Evolutionary conservation across 2,113 vertebrate species (phyloP).

Genomic region (Neogale vison): DNA sequence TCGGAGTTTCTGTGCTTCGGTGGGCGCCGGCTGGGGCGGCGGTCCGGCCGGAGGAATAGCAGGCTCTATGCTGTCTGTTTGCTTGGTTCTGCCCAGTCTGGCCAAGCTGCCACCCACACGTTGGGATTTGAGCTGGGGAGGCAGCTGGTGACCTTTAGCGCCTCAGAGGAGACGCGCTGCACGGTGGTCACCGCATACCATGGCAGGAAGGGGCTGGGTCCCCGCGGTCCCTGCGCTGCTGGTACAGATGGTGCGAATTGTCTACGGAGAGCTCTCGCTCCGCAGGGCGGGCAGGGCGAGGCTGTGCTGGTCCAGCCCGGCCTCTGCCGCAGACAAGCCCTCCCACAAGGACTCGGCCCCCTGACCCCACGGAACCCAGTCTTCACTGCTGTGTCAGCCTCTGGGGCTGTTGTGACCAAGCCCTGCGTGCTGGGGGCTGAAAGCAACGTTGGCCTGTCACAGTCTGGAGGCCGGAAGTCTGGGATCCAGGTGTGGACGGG

Average conservation of each 20-base stretch:
- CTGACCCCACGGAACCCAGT: background rate
- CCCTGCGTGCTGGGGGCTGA: background rate
- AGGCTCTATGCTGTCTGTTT: background rate
- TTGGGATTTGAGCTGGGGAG: background rate
- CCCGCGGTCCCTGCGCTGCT: background rate
- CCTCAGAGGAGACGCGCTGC: background rate
- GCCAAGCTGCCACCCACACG: rapidly evolving
- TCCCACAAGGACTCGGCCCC: too few species aligned
- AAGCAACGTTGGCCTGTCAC: background rate
- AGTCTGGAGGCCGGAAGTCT: background rate
- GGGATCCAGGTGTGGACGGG: background rate
- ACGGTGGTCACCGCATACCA: rapidly evolving
- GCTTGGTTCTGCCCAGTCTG: too few species aligned
- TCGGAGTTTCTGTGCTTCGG: too few species aligned
- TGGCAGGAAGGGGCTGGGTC: too few species aligned
- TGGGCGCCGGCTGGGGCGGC: rapidly evolving
- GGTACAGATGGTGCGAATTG: rapidly evolving
- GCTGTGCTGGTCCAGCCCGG: rapidly evolving
- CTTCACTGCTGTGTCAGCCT: background rate
- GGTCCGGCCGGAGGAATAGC: rapidly evolving
- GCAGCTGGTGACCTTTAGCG: background rate
- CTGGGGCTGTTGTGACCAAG: background rate
- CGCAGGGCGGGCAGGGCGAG: background rate
- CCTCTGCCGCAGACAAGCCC: too few species aligned
- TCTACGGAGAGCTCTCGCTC: background rate